Conservation (phyloP, 2,888 invertebrate species). For the Saturnia japonica region DNA sequence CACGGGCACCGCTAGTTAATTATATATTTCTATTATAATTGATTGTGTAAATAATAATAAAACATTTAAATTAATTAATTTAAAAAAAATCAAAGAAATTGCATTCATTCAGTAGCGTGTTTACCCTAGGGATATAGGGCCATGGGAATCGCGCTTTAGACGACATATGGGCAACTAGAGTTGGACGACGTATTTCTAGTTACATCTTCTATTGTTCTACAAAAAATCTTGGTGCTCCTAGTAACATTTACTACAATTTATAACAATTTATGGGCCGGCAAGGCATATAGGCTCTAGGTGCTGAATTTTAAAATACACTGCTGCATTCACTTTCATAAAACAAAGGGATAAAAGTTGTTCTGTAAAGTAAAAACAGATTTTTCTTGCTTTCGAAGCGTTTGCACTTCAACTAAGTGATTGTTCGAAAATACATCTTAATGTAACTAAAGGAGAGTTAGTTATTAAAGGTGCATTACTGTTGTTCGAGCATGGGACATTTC, state of each 20-base stretch:
- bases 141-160: too few relatives aligned
- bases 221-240: too few relatives aligned
- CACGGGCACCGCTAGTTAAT: too few relatives aligned
- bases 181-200: too few relatives aligned
- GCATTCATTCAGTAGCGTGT: not conserved
- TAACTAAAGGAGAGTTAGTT: not conserved
- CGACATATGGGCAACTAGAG: too few relatives aligned
- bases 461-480: not conserved
- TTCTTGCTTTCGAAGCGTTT: conserved; percentile 7
- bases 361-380: conserved; percentile 4
- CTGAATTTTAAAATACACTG: not conserved
- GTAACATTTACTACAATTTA: too few relatives aligned
- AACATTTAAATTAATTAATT: not conserved
- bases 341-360: not conserved
- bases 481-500: not conserved
- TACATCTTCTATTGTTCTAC: too few relatives aligned
- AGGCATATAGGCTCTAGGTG: too few relatives aligned
- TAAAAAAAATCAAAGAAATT: not conserved
- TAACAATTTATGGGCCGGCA: too few relatives aligned
- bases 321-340: conserved; percentile 11
- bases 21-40: not conserved
- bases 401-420: not conserved
- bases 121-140: too few relatives aligned
- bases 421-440: not conserved
- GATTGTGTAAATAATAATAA: not conserved